Conservation (phyloP, 2,113 vertebrate genomes). For the Monarcha castaneiventris region DNA sequence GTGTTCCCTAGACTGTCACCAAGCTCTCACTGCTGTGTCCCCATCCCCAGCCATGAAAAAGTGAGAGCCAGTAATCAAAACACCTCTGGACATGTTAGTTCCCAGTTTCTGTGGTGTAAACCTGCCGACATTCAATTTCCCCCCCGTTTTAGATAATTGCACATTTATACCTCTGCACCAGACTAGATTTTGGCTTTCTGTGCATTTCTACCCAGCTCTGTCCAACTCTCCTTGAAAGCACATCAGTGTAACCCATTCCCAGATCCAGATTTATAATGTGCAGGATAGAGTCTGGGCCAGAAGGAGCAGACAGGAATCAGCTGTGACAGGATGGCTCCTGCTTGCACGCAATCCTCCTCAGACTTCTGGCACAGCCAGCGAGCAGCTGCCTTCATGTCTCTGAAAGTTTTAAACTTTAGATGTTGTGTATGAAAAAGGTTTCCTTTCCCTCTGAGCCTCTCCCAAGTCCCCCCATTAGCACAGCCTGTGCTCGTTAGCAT, state of each 20-base stretch:
- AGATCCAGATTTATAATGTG: not conserved
- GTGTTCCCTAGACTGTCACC: not conserved
- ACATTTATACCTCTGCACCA: not conserved
- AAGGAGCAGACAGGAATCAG: slow-evolving; percentile 15
- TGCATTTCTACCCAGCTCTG: not conserved
- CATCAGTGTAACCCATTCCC: not conserved
- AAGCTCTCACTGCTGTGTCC: not conserved
- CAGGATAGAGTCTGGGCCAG: not conserved
- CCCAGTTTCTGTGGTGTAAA: not conserved
- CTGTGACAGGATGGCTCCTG: not conserved
- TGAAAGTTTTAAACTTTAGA: not conserved
- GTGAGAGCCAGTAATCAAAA: not conserved
- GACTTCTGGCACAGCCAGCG: not conserved
- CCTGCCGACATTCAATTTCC: not conserved
- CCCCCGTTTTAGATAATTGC: not conserved
- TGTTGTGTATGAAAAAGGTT: not conserved
- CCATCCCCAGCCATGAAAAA: not conserved
- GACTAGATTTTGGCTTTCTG: not conserved
- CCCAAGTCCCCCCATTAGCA: not conserved
- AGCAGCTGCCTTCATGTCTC: not conserved
- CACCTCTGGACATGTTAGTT: not conserved
- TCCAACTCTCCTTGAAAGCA: not conserved
- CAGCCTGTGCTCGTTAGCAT: not conserved
- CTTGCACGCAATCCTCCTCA: not conserved
- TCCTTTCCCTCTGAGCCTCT: not conserved